Evolutionary conservation across 2,888 invertebrate genomes (phyloP), one percentile per base, ranked within the genome.

Genomic region (Heliconius sara): DNA sequence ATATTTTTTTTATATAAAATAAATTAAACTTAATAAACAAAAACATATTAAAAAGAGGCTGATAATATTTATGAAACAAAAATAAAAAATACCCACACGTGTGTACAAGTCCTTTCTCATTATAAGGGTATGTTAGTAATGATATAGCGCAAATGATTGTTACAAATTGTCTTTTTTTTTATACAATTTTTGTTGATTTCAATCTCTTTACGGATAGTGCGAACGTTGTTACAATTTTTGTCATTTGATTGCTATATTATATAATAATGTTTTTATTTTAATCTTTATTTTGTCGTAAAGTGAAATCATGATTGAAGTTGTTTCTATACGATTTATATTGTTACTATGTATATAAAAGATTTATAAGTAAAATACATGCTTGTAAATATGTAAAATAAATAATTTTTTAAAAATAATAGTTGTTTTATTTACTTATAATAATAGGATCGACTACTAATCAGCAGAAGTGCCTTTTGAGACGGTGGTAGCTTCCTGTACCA

Each of bases 301-400:
- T 47, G 16, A 16, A 70, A 70, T 47, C 16, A 27, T 22, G 4
- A 25, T 65, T 25, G 22, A 12, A 27, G 39, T 81, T 78, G 70
- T 74, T 81, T 82, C 73, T 82, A 77, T 78, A 47, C 30, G 77
- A 81, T 66, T 80, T 67, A 76, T 78, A 47, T 65, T 47, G 43
- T 65, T 65, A 66, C 22, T 65, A 74, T 78, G 79, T 81, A 68
- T 80, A 79, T 79, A 81, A 68, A 81, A 66, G 80, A 76, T 68
- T 71, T 71, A 76, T 75, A 80, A 79, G 72, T 79, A 76, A 76
- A 77, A 71, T 78, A 39, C 73, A 78, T 87, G 91, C 91, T 93
- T 94, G 94, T 94, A 94, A 93, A 94, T 94, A 94, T 94, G 93
- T 94, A 92, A 90, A 92, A 92, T 93, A 93, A 92, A 93, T 72